Percentiles rank a stretch among this genome's conserved stretches.
These are phyloP conservation scores for Mamestra configurata DNA, from an alignment of 1,140 invertebrate genomes.

Conservation along the genomic window DNA sequence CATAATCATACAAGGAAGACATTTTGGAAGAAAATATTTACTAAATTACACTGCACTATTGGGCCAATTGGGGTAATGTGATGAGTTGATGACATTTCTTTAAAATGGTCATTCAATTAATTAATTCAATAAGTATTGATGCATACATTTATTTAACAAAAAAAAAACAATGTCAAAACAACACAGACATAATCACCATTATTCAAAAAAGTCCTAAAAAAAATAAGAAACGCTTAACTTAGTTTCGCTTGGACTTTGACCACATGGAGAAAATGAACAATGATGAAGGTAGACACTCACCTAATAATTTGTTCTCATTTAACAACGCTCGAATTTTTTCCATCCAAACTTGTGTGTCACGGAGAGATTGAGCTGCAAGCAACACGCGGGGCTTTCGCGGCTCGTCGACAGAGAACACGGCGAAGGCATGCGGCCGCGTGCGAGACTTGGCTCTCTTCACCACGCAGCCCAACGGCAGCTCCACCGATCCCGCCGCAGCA, in stretches of 20 bases:
- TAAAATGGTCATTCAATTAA: too few species aligned
- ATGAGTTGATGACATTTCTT: too few species aligned
- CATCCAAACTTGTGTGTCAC: conserved; percentile 82
- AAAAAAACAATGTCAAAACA: too few species aligned
- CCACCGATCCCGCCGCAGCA: conserved; percentile 76
- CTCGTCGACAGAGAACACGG: conserved; percentile 76
- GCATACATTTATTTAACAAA: too few species aligned
- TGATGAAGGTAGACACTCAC: conserved; percentile 75
- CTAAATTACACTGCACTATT: neutral
- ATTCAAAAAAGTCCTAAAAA: too few species aligned
- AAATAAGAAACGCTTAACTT: neutral
- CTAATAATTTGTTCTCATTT: conserved; percentile 70
- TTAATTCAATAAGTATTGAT: too few species aligned
- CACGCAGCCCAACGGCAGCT: conserved; percentile 73
- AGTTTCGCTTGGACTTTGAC: conserved; percentile 51
- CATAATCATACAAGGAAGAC: neutral
- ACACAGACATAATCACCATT: too few species aligned
- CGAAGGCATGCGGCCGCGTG: conserved; percentile 78
- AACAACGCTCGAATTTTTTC: conserved; percentile 78
- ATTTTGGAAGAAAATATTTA: neutral
- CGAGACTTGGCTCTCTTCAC: conserved; percentile 80
- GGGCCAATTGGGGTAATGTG: too few species aligned
- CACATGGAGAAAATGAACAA: conserved; percentile 40
- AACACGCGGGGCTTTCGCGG: conserved; percentile 77
- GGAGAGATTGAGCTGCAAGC: conserved; percentile 71